Evolutionary conservation across 2,113 vertebrate species (phyloP), one percentile per base, ranked within the genome.

Genomic region (Pelobates fuscus): DNA sequence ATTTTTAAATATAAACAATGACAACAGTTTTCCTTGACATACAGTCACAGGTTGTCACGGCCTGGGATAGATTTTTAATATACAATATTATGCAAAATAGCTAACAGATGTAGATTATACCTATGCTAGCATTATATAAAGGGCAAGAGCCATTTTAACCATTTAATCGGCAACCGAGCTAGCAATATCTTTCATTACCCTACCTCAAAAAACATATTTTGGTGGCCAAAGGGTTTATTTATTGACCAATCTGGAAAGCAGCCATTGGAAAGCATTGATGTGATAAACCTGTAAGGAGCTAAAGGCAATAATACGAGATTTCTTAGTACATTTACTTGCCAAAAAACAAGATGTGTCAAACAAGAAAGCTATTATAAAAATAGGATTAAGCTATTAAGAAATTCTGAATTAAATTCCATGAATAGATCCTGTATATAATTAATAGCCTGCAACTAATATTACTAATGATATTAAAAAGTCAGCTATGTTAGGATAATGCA

Each of bases 261-360:
- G 46, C 60, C 60, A 65, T 66, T 27, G 23, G 32, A 72, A 55
- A 14, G 27, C 49, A 72, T 43, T 65, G 57, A 58, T 64, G 41
- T 64, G 27, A 75, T 66, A 75, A 75, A 66, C 29, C 71, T 67
- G 24, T 75, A 75, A 75, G 71, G 52, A 66, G 71, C 71, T 75
- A 75, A 75, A 75, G 25, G 62, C 52, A 75, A 75, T 75, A 75
- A 75, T 37, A 11, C 1, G 24, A 67, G 71, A 67, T 37, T 58
- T 75, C 54, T 67, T 8, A 62, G 60, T 8, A 52, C 27, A 54
- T 67, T 46, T 44, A 66, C 63, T 46, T 75, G 71, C 71, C 71
- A 75, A 58, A 59, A 67, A 8, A 27, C 32, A 57, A 74, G 44
- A 64, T 74, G 54, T 66, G 26, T 74, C 21, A 65, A 74, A 41